A percentile compares a stretch with the other conserved stretches of the same genome.
Evolutionary conservation across 2,113 vertebrate genomes (phyloP).

Genomic region (Australoheros scitulus): DNA sequence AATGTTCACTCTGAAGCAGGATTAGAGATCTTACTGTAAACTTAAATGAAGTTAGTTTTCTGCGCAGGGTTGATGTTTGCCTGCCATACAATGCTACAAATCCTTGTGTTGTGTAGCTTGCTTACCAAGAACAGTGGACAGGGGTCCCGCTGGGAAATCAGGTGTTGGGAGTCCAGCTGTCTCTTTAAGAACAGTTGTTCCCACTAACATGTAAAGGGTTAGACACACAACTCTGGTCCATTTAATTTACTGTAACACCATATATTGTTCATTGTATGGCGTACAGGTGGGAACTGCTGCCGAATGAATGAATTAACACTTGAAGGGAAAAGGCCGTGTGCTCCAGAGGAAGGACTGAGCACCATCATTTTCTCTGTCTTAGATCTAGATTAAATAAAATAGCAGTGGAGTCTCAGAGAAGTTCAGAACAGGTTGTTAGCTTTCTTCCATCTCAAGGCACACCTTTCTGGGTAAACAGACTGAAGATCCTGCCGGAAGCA

Average conservation of each 20-base stretch:
- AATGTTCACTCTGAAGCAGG: neutral
- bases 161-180: slow-evolving; percentile 31
- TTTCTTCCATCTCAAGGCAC: slow-evolving; percentile 40
- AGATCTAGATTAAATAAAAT: neutral
- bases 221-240: neutral
- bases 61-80: neutral
- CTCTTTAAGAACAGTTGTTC: slow-evolving; percentile 36
- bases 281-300: neutral
- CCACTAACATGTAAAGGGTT: neutral
- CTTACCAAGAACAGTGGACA: neutral
- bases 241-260: neutral
- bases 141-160: slow-evolving; percentile 19
- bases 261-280: neutral
- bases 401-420: neutral
- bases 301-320: neutral
- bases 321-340: neutral
- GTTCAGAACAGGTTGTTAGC: slow-evolving; percentile 6
- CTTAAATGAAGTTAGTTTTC: neutral
- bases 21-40: neutral
- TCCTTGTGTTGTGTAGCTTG: neutral
- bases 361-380: neutral
- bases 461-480: slow-evolving; percentile 71
- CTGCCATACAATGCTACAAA: neutral
- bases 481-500: slow-evolving; percentile 62
- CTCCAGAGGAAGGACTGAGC: neutral